Evolutionary conservation across 2,113 vertebrate genomes (phyloP).

Genomic region (Planiliza haematocheilus): DNA sequence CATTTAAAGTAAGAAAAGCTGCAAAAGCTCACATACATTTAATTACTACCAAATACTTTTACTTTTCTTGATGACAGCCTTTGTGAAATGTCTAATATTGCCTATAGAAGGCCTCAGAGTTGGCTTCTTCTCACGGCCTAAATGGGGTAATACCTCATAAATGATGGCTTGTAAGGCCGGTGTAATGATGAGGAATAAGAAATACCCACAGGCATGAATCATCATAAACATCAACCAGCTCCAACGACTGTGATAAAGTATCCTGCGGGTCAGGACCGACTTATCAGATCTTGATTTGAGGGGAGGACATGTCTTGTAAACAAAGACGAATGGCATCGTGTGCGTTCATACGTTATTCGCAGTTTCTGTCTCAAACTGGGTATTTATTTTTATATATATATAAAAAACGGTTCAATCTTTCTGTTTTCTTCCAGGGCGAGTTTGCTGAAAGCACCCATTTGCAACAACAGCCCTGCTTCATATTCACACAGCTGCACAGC

Average conservation of each 20-base stretch:
- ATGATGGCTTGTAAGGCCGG: constrained; percentile 33
- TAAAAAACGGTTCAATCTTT: background rate
- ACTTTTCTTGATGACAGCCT: too few species aligned
- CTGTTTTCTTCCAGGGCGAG: constrained; percentile 18
- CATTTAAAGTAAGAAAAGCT: too few species aligned
- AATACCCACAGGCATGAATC: constrained; percentile 65
- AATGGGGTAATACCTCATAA: constrained; percentile 39
- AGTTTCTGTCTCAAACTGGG: constrained; percentile 26
- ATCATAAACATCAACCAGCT: constrained; percentile 66
- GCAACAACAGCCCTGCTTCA: constrained; percentile 19
- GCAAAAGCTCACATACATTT: too few species aligned
- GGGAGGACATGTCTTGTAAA: constrained; percentile 64
- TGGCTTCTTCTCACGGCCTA: constrained; percentile 16
- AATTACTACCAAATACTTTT: too few species aligned
- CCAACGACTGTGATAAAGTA: constrained; percentile 60
- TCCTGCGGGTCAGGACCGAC: constrained; percentile 61
- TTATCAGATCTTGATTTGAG: constrained; percentile 65
- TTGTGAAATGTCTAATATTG: background rate
- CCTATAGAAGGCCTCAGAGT: constrained; percentile 6
- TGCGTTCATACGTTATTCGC: constrained; percentile 45
- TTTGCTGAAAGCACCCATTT: constrained; percentile 24
- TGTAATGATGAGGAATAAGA: constrained; percentile 57
- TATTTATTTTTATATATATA: constrained; percentile 28
- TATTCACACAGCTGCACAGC: constrained; percentile 27
- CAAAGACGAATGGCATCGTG: constrained; percentile 54